Base-by-base conservation (phyloP, 2,888 invertebrate species). In the Phymatocera aterrima region DNA sequence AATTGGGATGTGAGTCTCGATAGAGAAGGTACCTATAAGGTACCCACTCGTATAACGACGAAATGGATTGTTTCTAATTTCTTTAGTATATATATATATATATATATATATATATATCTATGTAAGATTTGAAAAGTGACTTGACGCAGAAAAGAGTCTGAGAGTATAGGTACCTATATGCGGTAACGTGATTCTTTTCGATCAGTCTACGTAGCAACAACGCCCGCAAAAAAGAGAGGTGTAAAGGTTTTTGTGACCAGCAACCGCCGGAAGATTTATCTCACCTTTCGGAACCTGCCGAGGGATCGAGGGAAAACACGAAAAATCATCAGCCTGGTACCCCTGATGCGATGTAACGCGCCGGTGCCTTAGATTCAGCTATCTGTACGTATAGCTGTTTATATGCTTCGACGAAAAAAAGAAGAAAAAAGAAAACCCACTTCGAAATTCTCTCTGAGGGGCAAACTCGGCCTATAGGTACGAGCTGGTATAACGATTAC, bases 231-330 rank as follows among this genome's bases (percentile, higher is more conserved):
- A n/a, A n/a, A n/a, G n/a, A n/a, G n/a, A n/a, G n/a, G n/a, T n/a
- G n/a, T n/a, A n/a, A n/a, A n/a, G n/a, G n/a, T n/a, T n/a, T n/a
- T n/a, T n/a, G n/a, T n/a, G 8, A 31, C 48, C 46, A 31, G 21
- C 34, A 72, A 48, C 51, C 48, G 48, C n/a, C n/a, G 31, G 43
- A 57, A 43, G 54, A 37, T 75, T 75, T 75, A 40, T 60, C 54
- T 75, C 18, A 21, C 28, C 24, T 74, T 40, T 74, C 43, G 28
- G 15, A 57, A 57, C 15, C 6, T n/a, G 37, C 34, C n/a, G 2
- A 8, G 48, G 68, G 12, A 60, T 0, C n/a, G 15, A 51, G 15
- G 4, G 43, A 10, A 24, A 24, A 46, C 10, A 15, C 54, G 68
- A 46, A 43, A 48, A 28, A 24, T 48, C 48, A n/a, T 28, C 12